Base-by-base conservation (phyloP, 2,113 vertebrate species). In the Euleptes europaea region DNA sequence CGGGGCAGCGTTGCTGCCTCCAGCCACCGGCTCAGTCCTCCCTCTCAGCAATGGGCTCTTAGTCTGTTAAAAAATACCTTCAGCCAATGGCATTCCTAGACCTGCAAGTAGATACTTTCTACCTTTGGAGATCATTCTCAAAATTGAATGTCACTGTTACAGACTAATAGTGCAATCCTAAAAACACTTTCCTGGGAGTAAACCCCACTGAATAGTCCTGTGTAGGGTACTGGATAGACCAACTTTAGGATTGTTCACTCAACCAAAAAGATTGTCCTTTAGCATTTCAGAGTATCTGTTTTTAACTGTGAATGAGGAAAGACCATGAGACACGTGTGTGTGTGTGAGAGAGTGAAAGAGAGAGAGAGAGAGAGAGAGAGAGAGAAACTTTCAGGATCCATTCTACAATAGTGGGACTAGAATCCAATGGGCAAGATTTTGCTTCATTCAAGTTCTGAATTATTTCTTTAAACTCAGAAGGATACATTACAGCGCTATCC, bases 401-500 rank as follows among this genome's bases (percentile, higher is more conserved):
- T 91, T 91, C 88, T 70, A 83, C 87, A 63, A 67, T 86, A 91
- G 86, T 84, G 82, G 51, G 78, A 28, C 85, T 80, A 75, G 57
- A 77, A 82, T 83, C 86, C 73, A 57, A 88, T 85, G 88, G 90
- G 85, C 89, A 88, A 86, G 84, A 78, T 71, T 86, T 88, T 84
- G 83, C 78, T 88, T 86, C 83, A 86, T 90, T 86, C 77, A 47
- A 78, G 63, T 92, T 91, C 89, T 92, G 88, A 89, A 85, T 92
- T 1, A 91, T 85, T 89, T 91, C 79, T 63, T 92, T 90, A 91
- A 94, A 88, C 70, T 88, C 90, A 85, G 92, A 94, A 85, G 83
- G 94, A 94, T 88, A 75, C 83, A 81, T 33, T 93, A 91, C 89
- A 93, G 87, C 86, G 70, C 86, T 88, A 92, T 87, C 92, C 90